Evolutionary conservation across 35 echinoderm and acorn worm species (phyloP).

Genomic region (Stichopus chloronotus): DNA sequence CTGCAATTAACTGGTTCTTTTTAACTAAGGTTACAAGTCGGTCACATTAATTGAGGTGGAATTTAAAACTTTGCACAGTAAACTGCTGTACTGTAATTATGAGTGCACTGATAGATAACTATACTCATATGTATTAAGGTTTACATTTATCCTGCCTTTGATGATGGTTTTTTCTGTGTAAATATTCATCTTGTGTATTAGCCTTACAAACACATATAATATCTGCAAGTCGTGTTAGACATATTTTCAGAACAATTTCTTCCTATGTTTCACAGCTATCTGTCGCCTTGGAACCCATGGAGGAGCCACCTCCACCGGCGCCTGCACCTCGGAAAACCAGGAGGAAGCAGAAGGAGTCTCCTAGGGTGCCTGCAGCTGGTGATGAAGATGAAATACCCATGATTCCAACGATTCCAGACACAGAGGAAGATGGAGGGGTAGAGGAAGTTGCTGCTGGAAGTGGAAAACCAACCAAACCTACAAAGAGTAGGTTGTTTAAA

Average conservation of each 20-base stretch:
- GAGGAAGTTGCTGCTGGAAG: background rate
- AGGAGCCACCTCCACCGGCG: conserved; percentile 17
- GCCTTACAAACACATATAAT: background rate
- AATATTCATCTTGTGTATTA: too few species aligned
- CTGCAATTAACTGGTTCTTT: too few species aligned
- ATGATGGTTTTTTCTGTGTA: too few species aligned
- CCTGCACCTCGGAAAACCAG: background rate
- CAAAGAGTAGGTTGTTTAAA: background rate
- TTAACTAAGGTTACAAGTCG: too few species aligned
- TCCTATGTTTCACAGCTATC: conserved; percentile 51
- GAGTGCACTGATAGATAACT: too few species aligned
- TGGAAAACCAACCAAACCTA: conserved; percentile 1
- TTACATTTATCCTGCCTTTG: too few species aligned
- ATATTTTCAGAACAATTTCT: background rate
- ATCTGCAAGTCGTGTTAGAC: background rate
- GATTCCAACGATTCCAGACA: conserved; percentile 43
- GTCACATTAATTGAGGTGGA: too few species aligned
- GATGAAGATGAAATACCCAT: conserved; percentile 57
- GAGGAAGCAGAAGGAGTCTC: conserved; percentile 9
- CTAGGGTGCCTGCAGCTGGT: background rate
- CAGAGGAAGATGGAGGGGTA: background rate
- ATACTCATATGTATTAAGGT: too few species aligned
- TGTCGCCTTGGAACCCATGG: conserved; percentile 65
- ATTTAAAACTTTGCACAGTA: too few species aligned
- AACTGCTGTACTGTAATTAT: too few species aligned